A percentile compares a stretch with the other conserved stretches of the same genome.
phyloP scores from a whole-genome alignment of 1,140 invertebrate species.

The Hyphantria cunea region DNA sequence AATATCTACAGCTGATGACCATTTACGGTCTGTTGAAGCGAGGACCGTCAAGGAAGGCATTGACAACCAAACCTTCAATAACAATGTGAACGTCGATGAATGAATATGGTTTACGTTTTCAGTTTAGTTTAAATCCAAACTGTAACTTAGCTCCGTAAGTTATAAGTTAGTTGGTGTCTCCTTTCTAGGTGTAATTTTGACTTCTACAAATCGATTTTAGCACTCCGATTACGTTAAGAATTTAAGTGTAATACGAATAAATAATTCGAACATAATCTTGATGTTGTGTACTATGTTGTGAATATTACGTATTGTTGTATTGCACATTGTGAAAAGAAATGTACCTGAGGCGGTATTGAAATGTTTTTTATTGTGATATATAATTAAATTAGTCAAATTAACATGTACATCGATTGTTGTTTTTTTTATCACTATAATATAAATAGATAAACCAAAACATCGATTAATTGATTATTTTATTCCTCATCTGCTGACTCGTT shows the following conservation, averaged over 20 bases:
- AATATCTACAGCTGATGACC: constrained; percentile 61
- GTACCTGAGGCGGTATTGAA: constrained; percentile 8
- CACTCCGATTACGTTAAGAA: too few species aligned
- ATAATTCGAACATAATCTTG: background rate
- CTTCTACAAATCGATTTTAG: too few species aligned
- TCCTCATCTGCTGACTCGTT: constrained; percentile 14
- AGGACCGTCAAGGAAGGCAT: constrained; percentile 68
- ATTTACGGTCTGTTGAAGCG: constrained; percentile 40
- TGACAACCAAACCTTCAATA: constrained; percentile 47
- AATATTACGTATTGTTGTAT: background rate
- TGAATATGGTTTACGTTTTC: constrained; percentile 12
- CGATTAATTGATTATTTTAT: too few species aligned
- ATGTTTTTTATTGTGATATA: constrained; percentile 14
- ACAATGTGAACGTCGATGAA: constrained; percentile 12
- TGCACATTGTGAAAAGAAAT: background rate
- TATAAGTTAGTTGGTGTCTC: background rate
- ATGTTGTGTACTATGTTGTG: background rate
- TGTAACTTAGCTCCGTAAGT: background rate
- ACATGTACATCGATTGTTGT: constrained; percentile 5
- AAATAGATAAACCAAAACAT: background rate
- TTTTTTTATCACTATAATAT: background rate
- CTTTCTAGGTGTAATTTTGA: too few species aligned
- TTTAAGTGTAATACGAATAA: background rate
- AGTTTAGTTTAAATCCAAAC: too few species aligned
- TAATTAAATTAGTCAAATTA: constrained; percentile 15